Conservation (phyloP, 2,888 invertebrate genomes). For the Acanthoscelides obtectus region DNA sequence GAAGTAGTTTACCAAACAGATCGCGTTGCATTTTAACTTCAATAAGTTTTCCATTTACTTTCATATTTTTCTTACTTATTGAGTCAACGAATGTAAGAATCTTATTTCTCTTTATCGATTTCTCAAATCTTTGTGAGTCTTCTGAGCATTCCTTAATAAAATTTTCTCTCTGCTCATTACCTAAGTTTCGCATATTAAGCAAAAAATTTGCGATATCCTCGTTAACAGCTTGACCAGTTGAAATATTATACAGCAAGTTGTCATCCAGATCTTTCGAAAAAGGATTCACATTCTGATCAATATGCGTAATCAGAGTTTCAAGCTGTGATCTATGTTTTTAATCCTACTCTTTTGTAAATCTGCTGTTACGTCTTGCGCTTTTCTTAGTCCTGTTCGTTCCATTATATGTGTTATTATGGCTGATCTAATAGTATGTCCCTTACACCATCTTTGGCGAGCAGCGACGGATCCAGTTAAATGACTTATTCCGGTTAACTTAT, state of each 20-base stretch:
- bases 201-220: too few species aligned
- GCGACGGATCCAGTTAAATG: constrained; percentile 8
- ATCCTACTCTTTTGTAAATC: constrained; percentile 11
- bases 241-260: constrained; percentile 11
- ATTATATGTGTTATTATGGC: not conserved
- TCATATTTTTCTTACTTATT: not conserved
- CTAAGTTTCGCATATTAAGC: too few species aligned
- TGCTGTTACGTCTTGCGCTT: constrained; percentile 9
- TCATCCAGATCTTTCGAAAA: constrained; percentile 5
- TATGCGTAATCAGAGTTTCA: constrained; percentile 1
- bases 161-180: too few species aligned
- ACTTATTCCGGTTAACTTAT: constrained; percentile 7
- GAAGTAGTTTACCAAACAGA: not conserved
- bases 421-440: not conserved
- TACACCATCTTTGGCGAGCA: constrained; percentile 11
- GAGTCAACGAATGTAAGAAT: not conserved
- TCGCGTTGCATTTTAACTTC: too few species aligned
- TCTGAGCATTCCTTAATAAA: too few species aligned
- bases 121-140: too few species aligned
- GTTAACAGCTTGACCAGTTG: constrained; percentile 9
- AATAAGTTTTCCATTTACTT: not conserved
- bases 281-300: constrained; percentile 11
- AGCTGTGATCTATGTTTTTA: constrained; percentile 7
- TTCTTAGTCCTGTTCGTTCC: constrained; percentile 6
- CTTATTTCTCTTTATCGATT: too few species aligned